A percentile compares a stretch with the other conserved stretches of the same genome.
Evolutionary conservation across 1,140 invertebrate species (phyloP).

Genomic region (Achroia grisella): DNA sequence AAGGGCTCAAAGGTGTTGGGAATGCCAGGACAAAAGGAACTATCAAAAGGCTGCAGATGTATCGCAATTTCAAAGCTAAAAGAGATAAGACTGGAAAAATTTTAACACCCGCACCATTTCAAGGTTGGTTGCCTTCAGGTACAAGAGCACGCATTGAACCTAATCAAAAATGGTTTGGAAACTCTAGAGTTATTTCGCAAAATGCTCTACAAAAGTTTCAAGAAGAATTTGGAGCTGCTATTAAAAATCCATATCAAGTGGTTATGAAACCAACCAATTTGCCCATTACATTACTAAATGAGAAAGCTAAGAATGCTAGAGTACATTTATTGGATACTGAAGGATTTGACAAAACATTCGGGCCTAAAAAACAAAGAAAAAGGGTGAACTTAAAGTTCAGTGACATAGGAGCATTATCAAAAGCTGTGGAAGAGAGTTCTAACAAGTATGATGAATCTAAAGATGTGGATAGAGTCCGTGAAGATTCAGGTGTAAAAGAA

Average conservation of each 20-base stretch:
- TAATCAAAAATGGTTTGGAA: conserved; percentile 98
- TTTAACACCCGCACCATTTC: conserved; percentile 94
- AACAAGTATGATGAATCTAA: conserved; percentile 86
- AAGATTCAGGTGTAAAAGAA: conserved; percentile 87
- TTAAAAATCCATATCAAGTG: conserved; percentile 98
- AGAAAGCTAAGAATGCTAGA: conserved; percentile 91
- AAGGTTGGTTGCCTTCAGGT: conserved; percentile 91
- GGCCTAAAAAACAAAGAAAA: conserved; percentile 94
- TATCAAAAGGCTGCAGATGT: conserved; percentile 98
- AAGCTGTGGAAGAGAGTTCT: conserved; percentile 79
- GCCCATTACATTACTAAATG: conserved; percentile 95
- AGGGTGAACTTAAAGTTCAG: conserved; percentile 87
- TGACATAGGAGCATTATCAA: conserved; percentile 82
- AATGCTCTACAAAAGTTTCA: conserved; percentile 97
- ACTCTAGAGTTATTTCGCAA: conserved; percentile 93
- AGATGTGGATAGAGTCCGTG: conserved; percentile 87
- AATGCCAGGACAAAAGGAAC: conserved; percentile 92
- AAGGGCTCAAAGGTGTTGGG: conserved; percentile 87
- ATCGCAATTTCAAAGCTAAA: conserved; percentile 96
- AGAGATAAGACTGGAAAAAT: conserved; percentile 95
- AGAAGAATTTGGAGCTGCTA: conserved; percentile 93
- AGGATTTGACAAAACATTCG: conserved; percentile 95
- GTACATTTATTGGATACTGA: conserved; percentile 98
- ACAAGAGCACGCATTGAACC: conserved; percentile 96
- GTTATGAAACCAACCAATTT: conserved; percentile 97